Conservation (phyloP, 2,888 invertebrate species). For the Latheticus oryzae region DNA sequence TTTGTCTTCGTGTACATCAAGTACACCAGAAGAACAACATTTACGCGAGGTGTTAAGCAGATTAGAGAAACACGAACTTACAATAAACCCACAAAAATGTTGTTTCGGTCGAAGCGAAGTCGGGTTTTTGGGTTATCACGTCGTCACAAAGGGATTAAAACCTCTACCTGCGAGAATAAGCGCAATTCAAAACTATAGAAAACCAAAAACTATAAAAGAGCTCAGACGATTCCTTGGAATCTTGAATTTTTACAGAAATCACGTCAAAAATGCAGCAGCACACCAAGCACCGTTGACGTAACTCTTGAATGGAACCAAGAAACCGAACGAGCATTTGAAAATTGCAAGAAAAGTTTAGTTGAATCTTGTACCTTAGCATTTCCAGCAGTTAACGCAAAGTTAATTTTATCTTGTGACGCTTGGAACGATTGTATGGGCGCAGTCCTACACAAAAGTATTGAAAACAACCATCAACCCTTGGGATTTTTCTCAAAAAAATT, state of each 20-base stretch:
- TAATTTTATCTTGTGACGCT: constrained; percentile 58
- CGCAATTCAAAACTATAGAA: constrained; percentile 49
- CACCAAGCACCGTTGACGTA: not conserved
- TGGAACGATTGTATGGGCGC: constrained; percentile 61
- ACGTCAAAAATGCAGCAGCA: constrained; percentile 54
- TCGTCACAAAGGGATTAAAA: too few relatives aligned
- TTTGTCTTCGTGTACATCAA: not conserved
- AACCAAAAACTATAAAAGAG: constrained; percentile 51
- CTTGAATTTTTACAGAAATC: constrained; percentile 59
- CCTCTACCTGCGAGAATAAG: too few relatives aligned
- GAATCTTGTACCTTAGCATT: constrained; percentile 56
- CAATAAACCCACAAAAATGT: constrained; percentile 56
- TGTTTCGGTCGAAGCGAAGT: too few relatives aligned
- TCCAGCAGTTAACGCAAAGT: constrained; percentile 49
- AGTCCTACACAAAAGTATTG: constrained; percentile 56
- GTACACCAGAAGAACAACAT: constrained; percentile 42
- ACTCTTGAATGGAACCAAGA: not conserved
- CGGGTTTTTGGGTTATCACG: too few relatives aligned
- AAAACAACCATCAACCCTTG: constrained; percentile 55
- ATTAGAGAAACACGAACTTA: constrained; percentile 48
- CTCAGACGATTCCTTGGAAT: constrained; percentile 57
- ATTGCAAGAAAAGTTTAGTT: constrained; percentile 50
- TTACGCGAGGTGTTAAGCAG: constrained; percentile 46
- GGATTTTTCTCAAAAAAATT: constrained; percentile 60
- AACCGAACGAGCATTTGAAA: constrained; percentile 8